Conservation (phyloP, 2,113 vertebrate genomes). For the Columba livia region DNA sequence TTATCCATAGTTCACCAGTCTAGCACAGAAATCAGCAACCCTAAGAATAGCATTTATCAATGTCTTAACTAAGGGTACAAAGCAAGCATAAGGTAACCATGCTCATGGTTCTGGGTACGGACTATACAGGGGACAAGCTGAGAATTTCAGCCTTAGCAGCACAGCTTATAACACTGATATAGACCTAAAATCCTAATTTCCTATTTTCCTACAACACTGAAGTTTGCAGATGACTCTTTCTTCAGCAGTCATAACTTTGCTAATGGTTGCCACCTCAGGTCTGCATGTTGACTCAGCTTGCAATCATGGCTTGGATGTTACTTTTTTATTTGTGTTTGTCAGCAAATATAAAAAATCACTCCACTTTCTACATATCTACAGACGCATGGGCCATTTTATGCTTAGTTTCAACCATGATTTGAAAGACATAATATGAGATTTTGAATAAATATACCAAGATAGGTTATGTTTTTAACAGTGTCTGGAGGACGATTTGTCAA, state of each 20-base stretch:
- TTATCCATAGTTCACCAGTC: no score
- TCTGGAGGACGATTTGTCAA: neutral
- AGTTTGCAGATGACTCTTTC: neutral
- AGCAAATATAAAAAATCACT: neutral
- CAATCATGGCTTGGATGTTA: rapidly evolving
- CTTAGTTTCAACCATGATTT: neutral
- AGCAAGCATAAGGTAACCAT: no score
- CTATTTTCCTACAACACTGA: no score
- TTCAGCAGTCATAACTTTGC: neutral
- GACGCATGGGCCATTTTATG: neutral
- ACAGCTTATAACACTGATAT: no score
- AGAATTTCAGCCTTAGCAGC: no score
- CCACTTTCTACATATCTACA: neutral
- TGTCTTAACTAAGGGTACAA: no score
- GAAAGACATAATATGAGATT: neutral
- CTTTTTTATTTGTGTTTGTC: neutral
- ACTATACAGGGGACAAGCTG: no score
- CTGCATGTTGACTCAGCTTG: neutral
- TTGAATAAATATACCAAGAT: neutral
- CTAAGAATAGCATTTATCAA: no score
- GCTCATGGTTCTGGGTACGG: no score
- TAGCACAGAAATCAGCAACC: no score
- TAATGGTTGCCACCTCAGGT: neutral
- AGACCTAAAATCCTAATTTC: no score
- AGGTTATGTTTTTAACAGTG: neutral